These are phyloP conservation scores for Eciton burchellii DNA, from an alignment of 1,140 invertebrate genomes.

Conservation along the genomic window DNA sequence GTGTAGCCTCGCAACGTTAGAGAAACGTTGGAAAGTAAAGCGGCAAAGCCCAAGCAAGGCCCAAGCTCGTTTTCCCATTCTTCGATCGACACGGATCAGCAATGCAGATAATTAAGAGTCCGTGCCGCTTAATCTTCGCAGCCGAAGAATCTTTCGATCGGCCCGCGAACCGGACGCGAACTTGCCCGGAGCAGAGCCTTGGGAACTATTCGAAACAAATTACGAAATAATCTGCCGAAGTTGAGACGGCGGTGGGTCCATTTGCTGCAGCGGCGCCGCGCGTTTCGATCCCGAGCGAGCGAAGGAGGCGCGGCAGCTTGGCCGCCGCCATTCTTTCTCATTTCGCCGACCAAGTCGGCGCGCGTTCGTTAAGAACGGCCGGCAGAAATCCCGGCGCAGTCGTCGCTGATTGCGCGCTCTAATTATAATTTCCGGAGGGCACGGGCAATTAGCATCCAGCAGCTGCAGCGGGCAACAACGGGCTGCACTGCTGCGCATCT, in stretches of 20 bases:
- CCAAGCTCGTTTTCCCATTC: too few relatives aligned
- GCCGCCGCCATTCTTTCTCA: conserved; percentile 37
- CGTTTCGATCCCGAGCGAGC: conserved; percentile 45
- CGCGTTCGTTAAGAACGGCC: conserved; percentile 67
- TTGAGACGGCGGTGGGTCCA: conserved; percentile 39
- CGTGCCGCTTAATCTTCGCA: too few relatives aligned
- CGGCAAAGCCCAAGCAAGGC: too few relatives aligned
- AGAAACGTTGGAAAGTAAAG: background rate
- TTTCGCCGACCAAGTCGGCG: conserved; percentile 41
- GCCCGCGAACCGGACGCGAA: background rate
- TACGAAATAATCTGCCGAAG: conserved; percentile 47
- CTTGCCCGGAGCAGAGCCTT: background rate
- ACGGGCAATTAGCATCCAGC: conserved; percentile 69
- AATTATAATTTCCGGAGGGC: conserved; percentile 73
- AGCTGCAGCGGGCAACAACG: conserved; percentile 69
- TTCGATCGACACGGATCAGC: too few relatives aligned
- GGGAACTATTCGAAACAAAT: conserved; percentile 39
- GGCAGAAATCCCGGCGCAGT: conserved; percentile 58
- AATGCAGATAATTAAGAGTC: too few relatives aligned
- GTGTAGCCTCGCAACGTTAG: background rate
- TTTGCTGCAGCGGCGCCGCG: conserved; percentile 38
- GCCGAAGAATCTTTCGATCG: conserved; percentile 15
- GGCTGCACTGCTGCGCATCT: conserved; percentile 60
- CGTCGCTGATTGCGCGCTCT: conserved; percentile 69
- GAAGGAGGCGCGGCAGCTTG: conserved; percentile 30